Evolutionary conservation across 1,140 invertebrate species (phyloP), one percentile per base, ranked within the genome.

Genomic region (Saccostrea glomerata): DNA sequence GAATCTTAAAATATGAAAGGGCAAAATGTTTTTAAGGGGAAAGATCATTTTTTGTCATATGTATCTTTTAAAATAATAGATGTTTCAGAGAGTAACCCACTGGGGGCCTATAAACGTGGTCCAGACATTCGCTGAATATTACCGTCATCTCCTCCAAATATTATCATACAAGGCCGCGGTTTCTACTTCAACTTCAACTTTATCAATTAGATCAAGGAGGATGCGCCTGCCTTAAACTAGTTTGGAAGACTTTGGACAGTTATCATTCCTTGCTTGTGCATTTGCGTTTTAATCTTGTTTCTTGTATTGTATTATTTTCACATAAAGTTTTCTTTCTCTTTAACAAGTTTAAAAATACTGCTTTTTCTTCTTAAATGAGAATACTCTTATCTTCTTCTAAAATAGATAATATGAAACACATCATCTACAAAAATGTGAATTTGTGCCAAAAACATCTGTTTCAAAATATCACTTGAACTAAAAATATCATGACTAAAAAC

Each of bases 171-270:
- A 66, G 60, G 60, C 60, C 60, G 60, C 60, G 60, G 15, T 66
- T 66, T 20, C 60, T 66, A 66, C 70, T 30, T 73, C 70, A 30
- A 73, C 70, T 73, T 30, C 70, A 73, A 73, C 70, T 36, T 73
- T 73, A 73, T 73, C 70, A 73, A 73, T 36, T 73, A 25, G 70
- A 73, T 36, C 70, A 30, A 73, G 12, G 23, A 36, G 30, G 15
- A 25, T 73, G 25, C 25, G 4, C 13, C 70, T 25, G 23, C 23
- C 13, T 30, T 25, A 15, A 25, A 30, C 70, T 73, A 30, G 70
- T 73, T 73, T 73, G 70, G 30, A 30, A 73, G 70, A 73, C 70
- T 73, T 73, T 73, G 25, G 25, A 73, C 70, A 73, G 25, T 30
- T 73, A 30, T 25, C 12, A 73, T 30, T 25, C 70, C 15, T 30